Conservation (phyloP, 2,797 vertebrate species). For the Notolepis coatsorum region DNA sequence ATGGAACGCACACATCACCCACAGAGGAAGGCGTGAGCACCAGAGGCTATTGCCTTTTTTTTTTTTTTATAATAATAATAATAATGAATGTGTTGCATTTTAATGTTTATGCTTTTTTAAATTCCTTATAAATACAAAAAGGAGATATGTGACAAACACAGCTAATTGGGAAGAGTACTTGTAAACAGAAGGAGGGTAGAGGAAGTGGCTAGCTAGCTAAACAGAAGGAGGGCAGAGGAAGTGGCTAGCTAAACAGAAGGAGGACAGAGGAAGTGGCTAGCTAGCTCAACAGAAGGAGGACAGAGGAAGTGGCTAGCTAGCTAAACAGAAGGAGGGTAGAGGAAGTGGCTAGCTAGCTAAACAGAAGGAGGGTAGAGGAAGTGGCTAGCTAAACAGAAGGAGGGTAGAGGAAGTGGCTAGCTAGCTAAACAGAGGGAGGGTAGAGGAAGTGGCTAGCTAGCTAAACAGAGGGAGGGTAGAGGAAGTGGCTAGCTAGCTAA, state of each 20-base stretch:
- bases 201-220: slow-evolving; percentile 37
- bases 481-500: slow-evolving; percentile 37
- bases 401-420: slow-evolving; percentile 35
- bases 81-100: slow-evolving; percentile 75
- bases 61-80: slow-evolving; percentile 43
- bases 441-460: slow-evolving; percentile 35
- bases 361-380: too few relatives aligned
- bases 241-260: slow-evolving; percentile 19
- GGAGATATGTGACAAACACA: slow-evolving; percentile 92
- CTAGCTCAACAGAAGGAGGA: too few relatives aligned
- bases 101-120: slow-evolving; percentile 75
- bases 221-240: too few relatives aligned
- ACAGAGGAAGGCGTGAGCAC: slow-evolving; percentile 77
- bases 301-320: slow-evolving; percentile 35
- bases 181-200: slow-evolving; percentile 93
- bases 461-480: too few relatives aligned
- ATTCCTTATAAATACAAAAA: slow-evolving; percentile 88
- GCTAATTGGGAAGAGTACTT: slow-evolving; percentile 91
- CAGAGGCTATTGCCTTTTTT: slow-evolving; percentile 37
- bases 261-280: slow-evolving; percentile 35
- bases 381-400: slow-evolving; percentile 19
- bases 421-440: too few relatives aligned
- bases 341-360: slow-evolving; percentile 37
- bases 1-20: slow-evolving; percentile 74
- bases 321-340: too few relatives aligned